phyloP scores from a whole-genome alignment of 2,888 invertebrate genomes.

The Linnaemya tessellans region DNA sequence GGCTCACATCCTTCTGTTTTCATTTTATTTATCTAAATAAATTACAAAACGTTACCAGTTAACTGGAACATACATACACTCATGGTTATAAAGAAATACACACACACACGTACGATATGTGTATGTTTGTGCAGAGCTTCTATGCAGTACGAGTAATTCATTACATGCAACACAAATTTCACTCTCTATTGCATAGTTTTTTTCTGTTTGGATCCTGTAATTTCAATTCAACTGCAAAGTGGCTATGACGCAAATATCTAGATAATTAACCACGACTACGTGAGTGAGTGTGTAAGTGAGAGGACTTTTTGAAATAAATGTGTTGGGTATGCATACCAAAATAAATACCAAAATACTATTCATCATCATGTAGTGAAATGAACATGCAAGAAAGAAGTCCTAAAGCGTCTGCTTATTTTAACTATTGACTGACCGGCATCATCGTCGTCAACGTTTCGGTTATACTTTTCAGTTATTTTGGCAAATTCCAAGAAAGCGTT shows the following conservation, averaged over 20 bases:
- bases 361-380: slow-evolving; percentile 36
- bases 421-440: slow-evolving; percentile 45
- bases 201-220: not conserved
- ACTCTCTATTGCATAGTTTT: slow-evolving; percentile 25
- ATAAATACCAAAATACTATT: slow-evolving; percentile 54
- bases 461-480: slow-evolving; percentile 73
- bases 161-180: slow-evolving; percentile 18
- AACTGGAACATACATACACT: slow-evolving; percentile 38
- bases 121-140: not conserved
- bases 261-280: slow-evolving; percentile 51
- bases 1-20: slow-evolving; percentile 70
- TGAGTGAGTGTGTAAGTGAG: slow-evolving; percentile 18
- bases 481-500: slow-evolving; percentile 81
- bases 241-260: slow-evolving; percentile 12
- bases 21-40: slow-evolving; percentile 55
- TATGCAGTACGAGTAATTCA: slow-evolving; percentile 7
- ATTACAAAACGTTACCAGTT: slow-evolving; percentile 52
- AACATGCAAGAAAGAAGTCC: slow-evolving; percentile 4
- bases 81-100: not conserved
- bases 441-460: slow-evolving; percentile 47
- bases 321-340: slow-evolving; percentile 66
- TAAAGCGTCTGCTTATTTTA: slow-evolving; percentile 35
- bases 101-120: not conserved
- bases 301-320: slow-evolving; percentile 59
- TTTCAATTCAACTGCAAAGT: not conserved